These are phyloP conservation scores for Brachionus sp. DNA, from an alignment of 1,140 invertebrate genomes.

Conservation along the genomic window DNA sequence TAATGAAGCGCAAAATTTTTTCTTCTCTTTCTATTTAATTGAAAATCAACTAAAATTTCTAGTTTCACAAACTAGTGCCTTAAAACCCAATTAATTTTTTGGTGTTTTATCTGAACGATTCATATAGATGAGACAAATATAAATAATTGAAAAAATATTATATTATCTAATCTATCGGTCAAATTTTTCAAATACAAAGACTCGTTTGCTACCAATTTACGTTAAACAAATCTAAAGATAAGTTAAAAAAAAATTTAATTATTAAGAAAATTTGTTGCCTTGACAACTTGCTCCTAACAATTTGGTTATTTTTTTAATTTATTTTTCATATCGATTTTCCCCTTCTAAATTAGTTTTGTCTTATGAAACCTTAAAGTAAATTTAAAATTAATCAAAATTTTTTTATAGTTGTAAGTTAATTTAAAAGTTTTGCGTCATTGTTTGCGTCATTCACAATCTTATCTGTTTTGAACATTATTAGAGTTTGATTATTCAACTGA, in stretches of 20 bases:
- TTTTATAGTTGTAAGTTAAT: neutral
- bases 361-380: neutral
- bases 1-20: slow-evolving; percentile 1
- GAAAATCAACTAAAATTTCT: neutral
- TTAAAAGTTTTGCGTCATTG: neutral
- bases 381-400: neutral
- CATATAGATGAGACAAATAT: neutral
- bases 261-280: neutral
- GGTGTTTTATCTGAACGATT: neutral
- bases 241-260: neutral
- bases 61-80: neutral
- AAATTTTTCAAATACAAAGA: neutral
- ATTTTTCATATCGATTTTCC: neutral
- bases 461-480: neutral
- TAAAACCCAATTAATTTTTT: neutral
- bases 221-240: neutral
- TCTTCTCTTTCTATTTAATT: neutral
- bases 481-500: neutral
- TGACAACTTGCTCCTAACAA: neutral
- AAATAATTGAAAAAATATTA: neutral
- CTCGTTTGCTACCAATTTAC: neutral
- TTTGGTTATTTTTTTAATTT: neutral
- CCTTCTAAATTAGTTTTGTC: neutral
- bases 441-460: neutral
- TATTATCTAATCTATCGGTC: neutral